Evolutionary conservation across 2,797 vertebrate species (phyloP).

Genomic region (Oceanodroma leucorhoa): DNA sequence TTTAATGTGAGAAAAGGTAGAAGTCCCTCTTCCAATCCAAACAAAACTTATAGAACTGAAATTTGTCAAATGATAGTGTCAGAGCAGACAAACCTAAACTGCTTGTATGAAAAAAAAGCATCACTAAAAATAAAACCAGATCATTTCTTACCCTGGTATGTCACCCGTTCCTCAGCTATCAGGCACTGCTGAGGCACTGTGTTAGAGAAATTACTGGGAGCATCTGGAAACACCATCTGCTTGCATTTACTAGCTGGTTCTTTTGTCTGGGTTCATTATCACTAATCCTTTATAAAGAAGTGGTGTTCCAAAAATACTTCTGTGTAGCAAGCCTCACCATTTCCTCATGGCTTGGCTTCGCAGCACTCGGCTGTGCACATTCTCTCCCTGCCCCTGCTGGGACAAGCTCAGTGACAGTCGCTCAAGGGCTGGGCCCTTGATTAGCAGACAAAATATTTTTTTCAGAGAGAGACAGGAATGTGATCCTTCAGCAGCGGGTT

Average conservation of each 20-base stretch:
- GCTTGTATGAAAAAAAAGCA: neutral
- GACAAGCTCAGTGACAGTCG: neutral
- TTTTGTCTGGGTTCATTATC: neutral
- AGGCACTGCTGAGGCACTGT: neutral
- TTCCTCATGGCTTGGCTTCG: neutral
- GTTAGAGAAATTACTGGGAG: neutral
- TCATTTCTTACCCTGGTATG: neutral
- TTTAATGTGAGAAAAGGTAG: neutral
- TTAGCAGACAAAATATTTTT: neutral
- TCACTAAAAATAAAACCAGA: neutral
- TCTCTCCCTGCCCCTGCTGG: neutral
- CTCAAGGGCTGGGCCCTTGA: fast-evolving
- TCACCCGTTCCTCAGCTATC: neutral
- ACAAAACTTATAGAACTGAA: neutral
- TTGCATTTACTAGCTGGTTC: neutral
- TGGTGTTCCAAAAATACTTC: neutral
- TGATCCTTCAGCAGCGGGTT: neutral
- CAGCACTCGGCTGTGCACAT: neutral
- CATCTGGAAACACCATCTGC: neutral
- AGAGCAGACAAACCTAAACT: neutral
- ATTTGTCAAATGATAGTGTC: neutral
- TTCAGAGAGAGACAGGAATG: neutral
- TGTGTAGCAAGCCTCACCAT: neutral
- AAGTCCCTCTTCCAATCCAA: neutral
- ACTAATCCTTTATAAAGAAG: neutral